Evolutionary conservation across 1,140 invertebrate genomes (phyloP), one percentile per base, ranked within the genome.

Genomic region (Lutraria rhynchaena): DNA sequence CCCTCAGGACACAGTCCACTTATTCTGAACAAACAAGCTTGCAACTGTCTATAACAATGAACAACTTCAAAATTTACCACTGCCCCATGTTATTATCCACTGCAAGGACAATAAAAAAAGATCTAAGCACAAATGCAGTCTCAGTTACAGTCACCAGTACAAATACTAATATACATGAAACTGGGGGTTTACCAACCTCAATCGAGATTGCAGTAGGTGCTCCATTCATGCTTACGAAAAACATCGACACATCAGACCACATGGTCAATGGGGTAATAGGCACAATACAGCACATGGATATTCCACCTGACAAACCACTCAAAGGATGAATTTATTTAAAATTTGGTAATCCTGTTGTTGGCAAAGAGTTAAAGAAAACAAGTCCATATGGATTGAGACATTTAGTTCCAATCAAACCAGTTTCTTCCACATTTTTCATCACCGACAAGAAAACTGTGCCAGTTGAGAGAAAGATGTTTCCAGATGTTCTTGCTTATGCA

Each of bases 301-400:
- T 74, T 71, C 49, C 58, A 49, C 31, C 58, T 13, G 31, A 76
- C 57, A 63, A 76, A 51, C 57, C 57, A 33, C 73, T 76, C 41
- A 46, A 73, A 73, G 2, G 73, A 76, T 74, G 71, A 41, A 74
- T 74, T 58, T 74, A 74, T 74, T 58, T 74, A 31, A 58, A 74
- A 74, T 58, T 74, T 58, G 41, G 13, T 24, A 58, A 74, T 29
- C 60, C 33, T 31, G 41, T 58, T 58, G 71, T 74, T 58, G 71
- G 53, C 35, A 74, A 74, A 44, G 53, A 74, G 27, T 29, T 58
- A 19, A 37, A 74, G 69, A 74, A 46, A 46, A 46, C 37, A 22
- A 69, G 65, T 17, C 65, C 65, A 22, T 41, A 19, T 57, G 31
- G 53, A 41, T 44, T 58, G 19, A 57, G 71, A 74, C 71, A 74